These are phyloP conservation scores for Colletes collaris DNA, from an alignment of 2,888 invertebrate genomes.

Conservation along the genomic window DNA sequence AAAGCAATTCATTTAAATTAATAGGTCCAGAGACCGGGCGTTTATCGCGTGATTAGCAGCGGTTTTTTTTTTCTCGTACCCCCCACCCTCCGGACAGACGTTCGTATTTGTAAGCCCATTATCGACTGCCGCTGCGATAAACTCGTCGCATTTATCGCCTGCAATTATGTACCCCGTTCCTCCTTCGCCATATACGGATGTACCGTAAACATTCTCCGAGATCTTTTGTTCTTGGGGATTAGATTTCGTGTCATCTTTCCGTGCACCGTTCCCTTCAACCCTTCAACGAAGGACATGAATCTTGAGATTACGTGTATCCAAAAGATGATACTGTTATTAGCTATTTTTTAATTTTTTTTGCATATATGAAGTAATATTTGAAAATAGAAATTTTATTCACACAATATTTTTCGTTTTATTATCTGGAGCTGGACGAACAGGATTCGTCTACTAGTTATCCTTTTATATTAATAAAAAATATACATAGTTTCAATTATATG, in stretches of 20 bases:
- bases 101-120: slow-evolving; percentile 69
- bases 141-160: slow-evolving; percentile 55
- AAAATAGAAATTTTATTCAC: too few relatives aligned
- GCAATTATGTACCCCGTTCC: slow-evolving; percentile 51
- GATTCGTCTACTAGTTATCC: too few relatives aligned
- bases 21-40: slow-evolving; percentile 70
- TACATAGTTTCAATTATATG: too few relatives aligned
- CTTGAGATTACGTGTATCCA: too few relatives aligned
- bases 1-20: slow-evolving; percentile 77
- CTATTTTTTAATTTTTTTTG: too few relatives aligned
- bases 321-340: too few relatives aligned
- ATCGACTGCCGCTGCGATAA: slow-evolving; percentile 70
- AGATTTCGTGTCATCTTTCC: slow-evolving; percentile 13
- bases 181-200: slow-evolving; percentile 37
- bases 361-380: too few relatives aligned
- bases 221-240: slow-evolving; percentile 54
- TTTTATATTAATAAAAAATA: too few relatives aligned
- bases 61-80: slow-evolving; percentile 38
- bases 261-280: background rate
- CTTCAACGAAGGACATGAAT: too few relatives aligned
- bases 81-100: slow-evolving; percentile 20
- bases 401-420: too few relatives aligned
- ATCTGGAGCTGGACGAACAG: too few relatives aligned
- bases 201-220: slow-evolving; percentile 39
- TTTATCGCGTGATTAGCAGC: slow-evolving; percentile 71